phyloP scores from a whole-genome alignment of 2,113 vertebrate genomes.

The Microcebus griseorufus region DNA sequence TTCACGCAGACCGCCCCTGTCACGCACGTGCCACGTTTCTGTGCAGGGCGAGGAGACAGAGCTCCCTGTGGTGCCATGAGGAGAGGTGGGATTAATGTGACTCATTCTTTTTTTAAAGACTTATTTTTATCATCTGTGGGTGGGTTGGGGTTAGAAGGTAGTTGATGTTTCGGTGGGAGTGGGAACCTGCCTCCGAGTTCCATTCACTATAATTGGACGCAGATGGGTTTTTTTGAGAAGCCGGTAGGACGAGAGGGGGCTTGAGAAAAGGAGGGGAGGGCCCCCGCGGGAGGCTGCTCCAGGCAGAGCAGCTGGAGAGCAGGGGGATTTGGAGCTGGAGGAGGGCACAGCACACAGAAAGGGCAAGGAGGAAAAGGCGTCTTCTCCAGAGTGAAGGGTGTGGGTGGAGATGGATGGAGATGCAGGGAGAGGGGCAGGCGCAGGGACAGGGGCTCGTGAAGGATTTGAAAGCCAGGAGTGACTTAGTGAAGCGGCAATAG shows the following conservation, averaged over 20 bases:
- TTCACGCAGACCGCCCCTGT: neutral
- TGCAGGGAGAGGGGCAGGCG: neutral
- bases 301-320: neutral
- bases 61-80: neutral
- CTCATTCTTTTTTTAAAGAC: conserved; percentile 49
- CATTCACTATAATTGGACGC: conserved; percentile 24
- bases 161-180: conserved; percentile 31
- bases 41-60: neutral
- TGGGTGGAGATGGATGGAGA: neutral
- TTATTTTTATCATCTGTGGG: conserved; percentile 58
- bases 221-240: neutral
- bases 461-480: neutral
- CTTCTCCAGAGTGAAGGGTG: neutral
- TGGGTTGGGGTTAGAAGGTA: conserved; percentile 12
- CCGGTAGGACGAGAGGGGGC: neutral
- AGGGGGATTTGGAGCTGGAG: neutral
- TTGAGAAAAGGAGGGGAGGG: neutral
- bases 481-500: neutral
- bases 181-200: conserved; percentile 24
- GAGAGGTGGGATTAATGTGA: neutral
- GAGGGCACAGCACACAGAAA: neutral
- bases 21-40: neutral
- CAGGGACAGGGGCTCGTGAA: neutral
- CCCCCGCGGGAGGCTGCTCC: neutral
- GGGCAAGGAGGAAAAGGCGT: neutral